Base-by-base conservation (phyloP, 2,888 invertebrate genomes). In the Auanema freiburgensis region DNA sequence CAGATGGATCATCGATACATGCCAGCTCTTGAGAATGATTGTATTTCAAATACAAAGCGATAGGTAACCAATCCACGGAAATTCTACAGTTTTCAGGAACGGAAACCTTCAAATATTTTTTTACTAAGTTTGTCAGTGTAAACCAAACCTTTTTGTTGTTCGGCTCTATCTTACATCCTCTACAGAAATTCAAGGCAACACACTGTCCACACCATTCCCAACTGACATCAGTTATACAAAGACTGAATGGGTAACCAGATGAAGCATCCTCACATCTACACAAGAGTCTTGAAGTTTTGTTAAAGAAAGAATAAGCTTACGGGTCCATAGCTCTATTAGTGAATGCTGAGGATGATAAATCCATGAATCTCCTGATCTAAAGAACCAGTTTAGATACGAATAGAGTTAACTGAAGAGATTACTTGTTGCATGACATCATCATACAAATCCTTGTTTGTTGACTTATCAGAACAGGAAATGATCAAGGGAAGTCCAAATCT, bases 31-130 rank as follows among this genome's bases (percentile, higher is more conserved):
- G 86, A 1, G 90, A 89, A 78, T 89, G 88, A 85, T 91, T 91
- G 86, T 92, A 93, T 44, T 93, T 88, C 77, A 94, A 88, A 86
- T 94, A 93, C 77, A 93, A 87, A 52, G 93, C 93, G 0, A 93
- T 93, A 66, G 92, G 92, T 85, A 94, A 93, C 93, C 94, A 94
- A 87, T 94, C 93, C 68, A 94, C 90, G 69, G 92, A 92, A 72
- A 93, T 66, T 16, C 69, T 63, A 24, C 69, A 66, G 25, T 66
- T 60, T 2, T 53, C 51, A 0, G 69, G 71, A 8, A 73, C 65
- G 55, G 57, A 66, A 3, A 67, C 54, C 58, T 66, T 58, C 8
- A 54, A 44, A 25, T 51, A 14, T 49, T 25, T 12, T n/a, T 12
- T 42, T 10, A 10, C 10, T 12, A 14, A 49, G 12, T 25, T n/a